A percentile compares a stretch with the other conserved stretches of the same genome.
These are phyloP conservation scores for Cercocebus atys DNA, from an alignment of 2,113 vertebrate genomes.

Conservation along the genomic window DNA sequence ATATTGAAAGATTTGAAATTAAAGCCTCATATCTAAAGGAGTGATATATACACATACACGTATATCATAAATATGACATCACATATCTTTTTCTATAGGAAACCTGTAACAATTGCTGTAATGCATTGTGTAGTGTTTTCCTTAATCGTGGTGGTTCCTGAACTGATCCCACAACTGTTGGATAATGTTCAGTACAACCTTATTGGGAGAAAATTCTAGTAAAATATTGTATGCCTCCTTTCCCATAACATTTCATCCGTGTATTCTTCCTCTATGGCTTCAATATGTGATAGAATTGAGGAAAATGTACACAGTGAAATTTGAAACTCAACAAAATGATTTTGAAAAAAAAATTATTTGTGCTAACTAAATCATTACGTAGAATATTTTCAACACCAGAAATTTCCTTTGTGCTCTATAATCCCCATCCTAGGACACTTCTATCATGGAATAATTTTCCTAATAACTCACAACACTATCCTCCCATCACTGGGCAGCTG, in stretches of 20 bases:
- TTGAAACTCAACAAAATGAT: not conserved
- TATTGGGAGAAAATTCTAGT: not conserved
- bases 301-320: not conserved
- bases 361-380: not conserved
- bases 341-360: not conserved
- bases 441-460: too few species aligned
- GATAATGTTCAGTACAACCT: not conserved
- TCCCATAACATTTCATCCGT: not conserved
- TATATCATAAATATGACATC: too few species aligned
- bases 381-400: not conserved
- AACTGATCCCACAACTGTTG: not conserved
- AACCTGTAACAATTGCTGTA: not conserved
- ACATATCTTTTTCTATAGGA: not conserved
- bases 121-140: not conserved
- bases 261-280: not conserved
- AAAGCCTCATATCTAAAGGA: not conserved
- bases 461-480: not conserved
- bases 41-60: not conserved
- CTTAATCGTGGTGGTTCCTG: not conserved
- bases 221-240: accelerated
- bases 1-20: not conserved
- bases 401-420: not conserved
- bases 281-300: not conserved
- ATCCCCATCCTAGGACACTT: not conserved
- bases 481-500: not conserved